Conservation (phyloP, 2,888 invertebrate genomes). For the Phorcus lineatus region DNA sequence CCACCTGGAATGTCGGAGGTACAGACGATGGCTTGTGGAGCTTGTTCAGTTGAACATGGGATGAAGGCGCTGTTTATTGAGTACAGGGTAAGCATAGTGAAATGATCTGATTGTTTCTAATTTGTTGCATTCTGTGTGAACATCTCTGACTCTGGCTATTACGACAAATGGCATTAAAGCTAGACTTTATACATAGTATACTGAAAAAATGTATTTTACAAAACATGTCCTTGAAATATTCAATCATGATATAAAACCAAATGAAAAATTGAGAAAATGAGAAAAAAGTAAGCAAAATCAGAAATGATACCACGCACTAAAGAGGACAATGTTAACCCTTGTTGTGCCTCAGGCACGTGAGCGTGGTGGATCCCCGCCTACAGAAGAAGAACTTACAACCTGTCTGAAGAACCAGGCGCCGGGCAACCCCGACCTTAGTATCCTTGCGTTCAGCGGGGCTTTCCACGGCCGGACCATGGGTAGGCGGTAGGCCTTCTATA, state of each 20-base stretch:
- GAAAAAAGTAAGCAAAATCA: too few species aligned
- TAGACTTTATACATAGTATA: too few species aligned
- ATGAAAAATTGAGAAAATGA: too few species aligned
- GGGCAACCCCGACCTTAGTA: slow-evolving; percentile 88
- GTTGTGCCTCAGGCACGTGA: slow-evolving; percentile 77
- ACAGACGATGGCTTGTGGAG: slow-evolving; percentile 86
- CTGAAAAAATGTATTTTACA: too few species aligned
- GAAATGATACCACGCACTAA: too few species aligned
- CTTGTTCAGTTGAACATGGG: slow-evolving; percentile 98
- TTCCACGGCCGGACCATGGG: slow-evolving; percentile 98
- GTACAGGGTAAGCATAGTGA: slow-evolving; percentile 79
- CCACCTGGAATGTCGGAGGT: slow-evolving; percentile 87
- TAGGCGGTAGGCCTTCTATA: slow-evolving; percentile 38
- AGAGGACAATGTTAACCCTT: too few species aligned
- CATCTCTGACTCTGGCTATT: too few species aligned
- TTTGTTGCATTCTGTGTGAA: too few species aligned
- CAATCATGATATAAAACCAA: too few species aligned
- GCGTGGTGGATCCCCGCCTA: slow-evolving; percentile 83
- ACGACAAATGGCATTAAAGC: too few species aligned
- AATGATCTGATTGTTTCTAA: too few species aligned
- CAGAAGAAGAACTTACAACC: slow-evolving; percentile 85
- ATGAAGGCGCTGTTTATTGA: slow-evolving; percentile 94
- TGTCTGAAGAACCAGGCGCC: slow-evolving; percentile 91
- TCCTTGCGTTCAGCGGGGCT: slow-evolving; percentile 90
- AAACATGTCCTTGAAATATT: too few species aligned